Evolutionary conservation across 2,113 vertebrate species (phyloP), one percentile per base, ranked within the genome.

Genomic region (Bos taurus): DNA sequence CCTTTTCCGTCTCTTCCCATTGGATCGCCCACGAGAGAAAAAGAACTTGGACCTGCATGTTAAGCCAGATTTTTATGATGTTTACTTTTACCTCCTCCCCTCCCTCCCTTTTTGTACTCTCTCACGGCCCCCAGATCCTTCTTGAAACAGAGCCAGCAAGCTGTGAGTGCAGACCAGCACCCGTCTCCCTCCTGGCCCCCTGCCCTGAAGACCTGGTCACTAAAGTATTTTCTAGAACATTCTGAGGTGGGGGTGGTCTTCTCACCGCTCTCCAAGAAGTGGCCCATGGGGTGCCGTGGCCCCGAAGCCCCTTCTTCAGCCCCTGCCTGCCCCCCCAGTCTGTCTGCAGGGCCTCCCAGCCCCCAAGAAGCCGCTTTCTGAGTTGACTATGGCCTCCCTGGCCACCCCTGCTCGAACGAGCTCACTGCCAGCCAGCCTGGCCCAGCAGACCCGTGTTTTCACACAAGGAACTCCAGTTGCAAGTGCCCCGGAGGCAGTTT

Each of bases 1-100:
- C 23, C 96, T 84, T 92, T 96, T 95, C 98, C 88, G 14, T 98
- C 98, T 91, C 95, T 96, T 98, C 43, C 92, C 71, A 8, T 90
- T 57, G 96, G 98, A 96, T 97, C 87, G 88, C 97, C 97, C 80
- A 36, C 92, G 93, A 98, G 74, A 94, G 92, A 97, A 87, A 91
- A 36, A 54, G 36, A 77, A 94, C 59, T 54, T 36, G 96, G 97
- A 91, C 95, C 98, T 98, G 98, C 99, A 98, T 98, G 98, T 97
- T 92, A 60, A 92, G 95, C 95, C 36, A 93, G 92, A 97, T 85
- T 95, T 95, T 62, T 80, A 50, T 48, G 33, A 83, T 84, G 87
- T 67, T 91, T 56, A 54, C 40, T 46, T 13, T 13, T 8, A 23
- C 57, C 59, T 52, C 5, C 2, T 1, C 93, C 56, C 16, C 16